Base-by-base conservation (phyloP, 1,140 invertebrate genomes). In the Trissolcus basalis region DNA sequence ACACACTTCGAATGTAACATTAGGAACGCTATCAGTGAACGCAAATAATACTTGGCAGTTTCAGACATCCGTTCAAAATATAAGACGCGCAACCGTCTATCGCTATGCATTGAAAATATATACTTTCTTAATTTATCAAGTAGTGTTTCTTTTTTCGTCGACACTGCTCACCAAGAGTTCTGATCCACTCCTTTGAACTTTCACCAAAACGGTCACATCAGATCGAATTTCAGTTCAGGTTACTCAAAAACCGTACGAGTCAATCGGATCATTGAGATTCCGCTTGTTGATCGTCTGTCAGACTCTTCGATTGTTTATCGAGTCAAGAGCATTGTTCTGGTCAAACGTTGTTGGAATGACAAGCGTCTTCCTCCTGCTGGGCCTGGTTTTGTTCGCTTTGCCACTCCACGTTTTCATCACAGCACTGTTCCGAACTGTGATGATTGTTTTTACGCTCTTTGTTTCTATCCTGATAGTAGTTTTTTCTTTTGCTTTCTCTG, bases 261-360 rank as follows among this genome's bases (percentile, higher is more conserved):
- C 19, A 27, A 27, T 27, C 19, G 6, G 19, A 27, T 27, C 19
- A 27, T 27, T 27, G 19, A 27, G 6, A 27, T 27, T 27, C 19
- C 19, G 1, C 19, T 27, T 27, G 2, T 1, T 27, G 19, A 27
- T 27, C 6, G 19, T 6, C 19, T 3, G 19, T 6, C n/a, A n/a
- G n/a, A n/a, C n/a, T n/a, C n/a, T n/a, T n/a, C 19, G 19, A 27
- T 27, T 1, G 2, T 27, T 27, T 1, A 27, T 39, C 9, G 36
- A 39, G n/a, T 39, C 36, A 9, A 10, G n/a, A 3, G n/a, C n/a
- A 11, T 39, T 39, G 2, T 39, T 39, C 1, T 39, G n/a, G 9
- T 86, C 72, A 88, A 58, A 88, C 85, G 27, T 89, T 87, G n/a
- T 65, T 75, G 6, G 87, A 82, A 1, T 81, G 84, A 33, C 82